phyloP scores from a whole-genome alignment of 2,797 vertebrate species.

The Silurus aristotelis region DNA sequence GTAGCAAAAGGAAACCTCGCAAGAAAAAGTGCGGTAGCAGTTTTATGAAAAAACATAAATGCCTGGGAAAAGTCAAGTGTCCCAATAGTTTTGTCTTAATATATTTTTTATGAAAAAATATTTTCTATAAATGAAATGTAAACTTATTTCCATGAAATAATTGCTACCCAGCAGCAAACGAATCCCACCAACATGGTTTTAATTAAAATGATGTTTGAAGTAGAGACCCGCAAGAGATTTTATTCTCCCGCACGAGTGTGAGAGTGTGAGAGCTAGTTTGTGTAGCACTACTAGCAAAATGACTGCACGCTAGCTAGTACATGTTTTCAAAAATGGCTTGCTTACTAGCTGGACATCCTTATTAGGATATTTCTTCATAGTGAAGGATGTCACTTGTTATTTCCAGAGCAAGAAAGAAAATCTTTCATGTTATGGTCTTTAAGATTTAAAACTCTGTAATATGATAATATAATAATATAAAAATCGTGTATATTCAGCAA shows the following conservation, averaged over 20 bases:
- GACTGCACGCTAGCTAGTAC: not conserved
- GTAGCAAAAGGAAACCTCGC: too few relatives aligned
- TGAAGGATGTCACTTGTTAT: not conserved
- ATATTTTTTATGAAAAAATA: not conserved
- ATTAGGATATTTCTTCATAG: not conserved
- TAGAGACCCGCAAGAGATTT: too few relatives aligned
- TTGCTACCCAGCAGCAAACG: too few relatives aligned
- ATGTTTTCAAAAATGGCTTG: not conserved
- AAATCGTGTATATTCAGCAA: too few relatives aligned
- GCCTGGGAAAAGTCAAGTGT: too few relatives aligned
- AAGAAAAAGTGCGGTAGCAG: too few relatives aligned
- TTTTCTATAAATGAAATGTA: not conserved
- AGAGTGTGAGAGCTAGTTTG: not conserved
- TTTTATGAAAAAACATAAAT: too few relatives aligned
- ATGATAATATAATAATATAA: too few relatives aligned
- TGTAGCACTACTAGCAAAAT: not conserved
- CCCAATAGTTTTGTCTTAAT: not conserved
- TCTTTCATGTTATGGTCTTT: not conserved
- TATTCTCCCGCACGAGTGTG: too few relatives aligned
- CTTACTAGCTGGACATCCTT: not conserved
- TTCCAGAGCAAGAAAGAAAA: not conserved
- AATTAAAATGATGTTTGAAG: not conserved
- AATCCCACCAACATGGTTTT: not conserved
- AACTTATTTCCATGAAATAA: not conserved
- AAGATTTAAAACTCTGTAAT: not conserved